These are phyloP conservation scores for Nycticryphes semicollaris DNA, from an alignment of 2,113 vertebrate species.

Conservation along the genomic window DNA sequence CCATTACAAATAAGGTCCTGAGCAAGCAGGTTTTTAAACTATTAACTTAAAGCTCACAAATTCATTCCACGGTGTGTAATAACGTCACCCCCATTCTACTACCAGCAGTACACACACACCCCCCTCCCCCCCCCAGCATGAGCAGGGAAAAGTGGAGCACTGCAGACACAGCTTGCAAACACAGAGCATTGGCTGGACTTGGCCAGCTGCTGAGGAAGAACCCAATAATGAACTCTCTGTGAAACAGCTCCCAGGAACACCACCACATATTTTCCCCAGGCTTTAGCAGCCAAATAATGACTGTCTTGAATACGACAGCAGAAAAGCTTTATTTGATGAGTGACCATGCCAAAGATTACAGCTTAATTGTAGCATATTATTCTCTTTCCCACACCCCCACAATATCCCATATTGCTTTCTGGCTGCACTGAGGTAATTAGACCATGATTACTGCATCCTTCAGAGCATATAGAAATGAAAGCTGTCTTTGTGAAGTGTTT, in stretches of 20 bases:
- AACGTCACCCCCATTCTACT: not conserved
- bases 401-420: slow-evolving; percentile 39
- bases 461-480: slow-evolving; percentile 52
- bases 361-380: slow-evolving; percentile 42
- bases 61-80: not conserved
- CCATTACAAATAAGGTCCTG: not conserved
- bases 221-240: slow-evolving; percentile 25
- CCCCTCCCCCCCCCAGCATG: not conserved
- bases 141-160: not conserved
- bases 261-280: slow-evolving; percentile 38
- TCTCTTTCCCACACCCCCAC: slow-evolving; percentile 51
- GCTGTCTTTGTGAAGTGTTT: slow-evolving; percentile 49
- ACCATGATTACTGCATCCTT: slow-evolving; percentile 19
- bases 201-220: slow-evolving; percentile 9
- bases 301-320: not conserved
- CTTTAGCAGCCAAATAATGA: slow-evolving; percentile 38
- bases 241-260: slow-evolving; percentile 5
- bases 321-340: slow-evolving; percentile 40
- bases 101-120: not conserved
- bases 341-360: slow-evolving; percentile 62
- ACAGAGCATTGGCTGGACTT: not conserved
- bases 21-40: not conserved
- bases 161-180: not conserved
- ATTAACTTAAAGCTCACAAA: not conserved
- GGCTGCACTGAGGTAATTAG: slow-evolving; percentile 50